Base-by-base conservation (phyloP, 2,888 invertebrate genomes). In the Gari tellinella region DNA sequence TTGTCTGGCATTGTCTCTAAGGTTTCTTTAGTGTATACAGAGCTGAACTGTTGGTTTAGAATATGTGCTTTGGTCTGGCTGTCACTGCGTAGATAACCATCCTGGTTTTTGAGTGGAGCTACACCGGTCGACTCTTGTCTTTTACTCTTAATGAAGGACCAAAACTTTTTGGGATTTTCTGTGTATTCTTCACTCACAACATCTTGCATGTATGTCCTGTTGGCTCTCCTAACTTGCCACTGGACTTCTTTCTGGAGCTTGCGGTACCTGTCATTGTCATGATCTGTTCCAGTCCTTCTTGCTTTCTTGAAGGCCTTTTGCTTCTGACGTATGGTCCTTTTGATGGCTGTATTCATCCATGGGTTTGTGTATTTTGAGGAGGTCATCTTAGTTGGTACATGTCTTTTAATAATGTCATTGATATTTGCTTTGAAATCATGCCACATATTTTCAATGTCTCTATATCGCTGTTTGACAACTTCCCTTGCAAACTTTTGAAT, bases 1-100 rank as follows among this genome's bases (percentile, higher is more conserved):
- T 58, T 65, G 26, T 78, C 56, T 41, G 70, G 80, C 12, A 78
- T 53, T 21, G 19, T 51, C 26, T 53, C n/a, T 5, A 23, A 25
- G 43, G 73, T 41, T 41, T 78, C 69, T 12, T 41, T 45, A 3
- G 72, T 77, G 26, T 60, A 74, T 5, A 64, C 72, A 3, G 66
- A 77, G 21, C 46, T 31, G 43, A 74, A 80, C 45, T 80, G 77
- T 17, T 56, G 25, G 40, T 81, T 77, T 1, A 81, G 64, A 7
- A 81, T 77, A 1, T 69, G 25, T 15, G 75, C 72, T 52, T 72
- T 74, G 4, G 31, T 58, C 1, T 41, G 31, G 41, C 21, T 56
- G 48, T 72, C 56, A 57, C 77, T 72, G 21, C 69, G 58, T 14
- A 81, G 49, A 43, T 66, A 72, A 15, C 75, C 78, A 56, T 70